These are phyloP conservation scores for Byasa hedistus DNA, from an alignment of 2,888 invertebrate species.

Conservation along the genomic window DNA sequence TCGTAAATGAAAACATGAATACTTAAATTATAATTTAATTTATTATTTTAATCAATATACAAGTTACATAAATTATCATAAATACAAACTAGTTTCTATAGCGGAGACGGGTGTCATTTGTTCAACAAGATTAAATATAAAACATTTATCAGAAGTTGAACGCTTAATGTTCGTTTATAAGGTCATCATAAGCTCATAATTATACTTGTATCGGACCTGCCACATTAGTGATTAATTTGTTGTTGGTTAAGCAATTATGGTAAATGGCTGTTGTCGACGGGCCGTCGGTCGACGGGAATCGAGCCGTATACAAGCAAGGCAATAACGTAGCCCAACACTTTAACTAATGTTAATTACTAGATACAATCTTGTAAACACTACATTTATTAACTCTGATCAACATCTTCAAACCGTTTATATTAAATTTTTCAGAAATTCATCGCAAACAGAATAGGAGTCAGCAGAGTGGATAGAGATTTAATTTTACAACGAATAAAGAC, in stretches of 20 bases:
- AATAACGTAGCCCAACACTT: slow-evolving; percentile 60
- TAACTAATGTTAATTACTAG: slow-evolving; percentile 67
- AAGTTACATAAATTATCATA: background rate
- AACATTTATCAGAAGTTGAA: slow-evolving; percentile 34
- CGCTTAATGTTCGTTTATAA: slow-evolving; percentile 48
- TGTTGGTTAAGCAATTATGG: slow-evolving; percentile 65
- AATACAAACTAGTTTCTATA: background rate
- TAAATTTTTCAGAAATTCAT: slow-evolving; percentile 26
- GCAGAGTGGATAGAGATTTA: slow-evolving; percentile 49
- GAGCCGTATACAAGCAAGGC: slow-evolving; percentile 49
- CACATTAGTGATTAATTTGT: slow-evolving; percentile 72
- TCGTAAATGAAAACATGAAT: background rate
- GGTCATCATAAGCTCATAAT: slow-evolving; percentile 55
- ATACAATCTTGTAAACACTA: slow-evolving; percentile 58
- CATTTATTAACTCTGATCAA: slow-evolving; percentile 25
- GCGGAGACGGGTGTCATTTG: background rate
- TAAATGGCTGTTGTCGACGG: slow-evolving; percentile 56
- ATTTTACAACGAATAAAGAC: slow-evolving; percentile 64
- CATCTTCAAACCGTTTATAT: slow-evolving; percentile 17
- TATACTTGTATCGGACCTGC: slow-evolving; percentile 60
- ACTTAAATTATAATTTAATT: background rate
- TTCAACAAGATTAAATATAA: slow-evolving; percentile 9
- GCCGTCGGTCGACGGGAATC: slow-evolving; percentile 45
- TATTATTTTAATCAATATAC: background rate
- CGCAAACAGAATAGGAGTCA: slow-evolving; percentile 41